Percentiles rank a stretch among this genome's conserved stretches.
Conservation (phyloP, 2,888 invertebrate species). For the Loripinus fragilis region DNA sequence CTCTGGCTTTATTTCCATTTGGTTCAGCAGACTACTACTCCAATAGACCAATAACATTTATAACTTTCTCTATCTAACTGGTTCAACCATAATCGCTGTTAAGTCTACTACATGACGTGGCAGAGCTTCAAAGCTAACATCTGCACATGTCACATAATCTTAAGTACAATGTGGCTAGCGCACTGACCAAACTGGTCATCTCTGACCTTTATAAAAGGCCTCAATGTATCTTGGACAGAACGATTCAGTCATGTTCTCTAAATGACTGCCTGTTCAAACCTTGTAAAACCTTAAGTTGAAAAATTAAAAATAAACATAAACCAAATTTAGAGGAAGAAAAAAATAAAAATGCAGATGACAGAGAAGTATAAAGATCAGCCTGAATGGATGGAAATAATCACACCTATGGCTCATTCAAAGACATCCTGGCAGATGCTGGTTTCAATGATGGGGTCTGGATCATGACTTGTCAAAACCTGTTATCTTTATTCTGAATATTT, state of each 20-base stretch:
- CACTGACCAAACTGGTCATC: slow-evolving; percentile 58
- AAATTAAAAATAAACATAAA: slow-evolving; percentile 22
- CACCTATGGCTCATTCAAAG: slow-evolving; percentile 40
- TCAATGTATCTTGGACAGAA: slow-evolving; percentile 46
- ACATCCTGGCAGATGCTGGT: slow-evolving; percentile 31
- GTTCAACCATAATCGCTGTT: background rate
- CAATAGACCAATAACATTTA: slow-evolving; percentile 24
- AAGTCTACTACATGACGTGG: background rate
- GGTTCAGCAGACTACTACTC: slow-evolving; percentile 31
- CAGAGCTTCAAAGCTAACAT: background rate
- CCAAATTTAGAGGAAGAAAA: background rate
- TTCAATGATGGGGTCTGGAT: slow-evolving; percentile 65
- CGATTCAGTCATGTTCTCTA: slow-evolving; percentile 40
- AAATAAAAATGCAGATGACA: background rate
- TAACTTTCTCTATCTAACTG: background rate
- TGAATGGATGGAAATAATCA: slow-evolving; percentile 55
- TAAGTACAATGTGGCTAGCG: slow-evolving; percentile 38
- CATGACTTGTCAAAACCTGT: slow-evolving; percentile 35
- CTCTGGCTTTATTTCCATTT: slow-evolving; percentile 33
- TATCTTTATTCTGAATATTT: slow-evolving; percentile 35
- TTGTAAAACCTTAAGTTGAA: slow-evolving; percentile 57
- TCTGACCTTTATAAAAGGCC: slow-evolving; percentile 47
- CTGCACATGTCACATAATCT: slow-evolving; percentile 39
- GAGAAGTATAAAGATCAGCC: slow-evolving; percentile 30
- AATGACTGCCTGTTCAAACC: slow-evolving; percentile 37